phyloP scores from a whole-genome alignment of 2,888 invertebrate species.

The Acanthosepion pharaonis region DNA sequence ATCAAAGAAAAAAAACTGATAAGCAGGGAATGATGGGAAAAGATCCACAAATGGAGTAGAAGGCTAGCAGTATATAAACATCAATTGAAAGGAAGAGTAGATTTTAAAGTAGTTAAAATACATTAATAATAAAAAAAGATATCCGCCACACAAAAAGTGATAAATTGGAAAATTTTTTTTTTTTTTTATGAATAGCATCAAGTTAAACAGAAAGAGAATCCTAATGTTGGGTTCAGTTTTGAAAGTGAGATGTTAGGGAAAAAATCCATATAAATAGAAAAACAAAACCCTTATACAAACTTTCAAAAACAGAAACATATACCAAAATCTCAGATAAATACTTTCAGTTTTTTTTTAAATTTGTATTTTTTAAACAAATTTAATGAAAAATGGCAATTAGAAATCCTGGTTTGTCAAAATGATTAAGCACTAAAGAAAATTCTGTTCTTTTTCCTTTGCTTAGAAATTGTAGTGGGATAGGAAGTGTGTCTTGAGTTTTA shows the following conservation, averaged over 20 bases:
- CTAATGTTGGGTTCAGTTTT: background rate
- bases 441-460: background rate
- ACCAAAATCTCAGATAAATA: background rate
- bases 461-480: background rate
- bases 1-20: background rate
- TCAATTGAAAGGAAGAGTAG: background rate
- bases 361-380: background rate
- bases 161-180: background rate
- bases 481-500: background rate
- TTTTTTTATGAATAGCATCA: background rate
- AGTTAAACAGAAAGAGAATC: background rate
- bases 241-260: background rate
- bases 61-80: background rate
- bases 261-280: background rate
- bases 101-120: background rate
- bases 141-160: background rate
- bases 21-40: background rate
- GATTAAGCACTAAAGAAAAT: background rate
- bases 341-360: background rate
- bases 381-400: background rate
- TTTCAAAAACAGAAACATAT: background rate
- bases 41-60: background rate
- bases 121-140: background rate
- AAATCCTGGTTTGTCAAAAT: background rate
- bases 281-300: too few species aligned